Percentiles rank a stretch among this genome's conserved stretches.
Evolutionary conservation across 2,113 vertebrate species (phyloP).

Genomic region (Solea solea): DNA sequence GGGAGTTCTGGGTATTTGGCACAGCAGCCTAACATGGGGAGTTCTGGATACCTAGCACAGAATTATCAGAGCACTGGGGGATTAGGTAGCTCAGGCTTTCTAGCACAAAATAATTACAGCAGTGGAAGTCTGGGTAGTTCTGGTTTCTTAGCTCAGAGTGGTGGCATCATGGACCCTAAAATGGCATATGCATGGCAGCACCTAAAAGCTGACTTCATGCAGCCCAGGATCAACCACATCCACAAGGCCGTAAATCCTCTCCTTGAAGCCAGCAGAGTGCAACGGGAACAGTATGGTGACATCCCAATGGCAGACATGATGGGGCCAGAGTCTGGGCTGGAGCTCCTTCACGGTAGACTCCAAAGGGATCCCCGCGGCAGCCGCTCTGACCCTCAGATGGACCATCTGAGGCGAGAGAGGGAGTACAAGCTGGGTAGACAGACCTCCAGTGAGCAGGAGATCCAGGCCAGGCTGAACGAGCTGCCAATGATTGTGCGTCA

Average conservation of each 20-base stretch:
- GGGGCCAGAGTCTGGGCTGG: slow-evolving; percentile 77
- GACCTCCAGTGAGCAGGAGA: slow-evolving; percentile 85
- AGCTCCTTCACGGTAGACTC: slow-evolving; percentile 78
- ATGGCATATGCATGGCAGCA: slow-evolving; percentile 90
- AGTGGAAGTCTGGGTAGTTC: slow-evolving; percentile 77
- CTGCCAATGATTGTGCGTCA: slow-evolving; percentile 82
- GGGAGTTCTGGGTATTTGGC: slow-evolving; percentile 72
- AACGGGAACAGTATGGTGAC: slow-evolving; percentile 74
- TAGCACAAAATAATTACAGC: slow-evolving; percentile 79
- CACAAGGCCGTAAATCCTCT: slow-evolving; percentile 82
- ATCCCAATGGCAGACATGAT: slow-evolving; percentile 76
- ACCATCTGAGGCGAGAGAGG: slow-evolving; percentile 81
- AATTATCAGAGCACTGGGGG: slow-evolving; percentile 74
- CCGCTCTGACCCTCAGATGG: slow-evolving; percentile 85
- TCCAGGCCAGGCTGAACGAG: slow-evolving; percentile 83
- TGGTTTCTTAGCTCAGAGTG: slow-evolving; percentile 72
- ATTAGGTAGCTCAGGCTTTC: slow-evolving; percentile 73
- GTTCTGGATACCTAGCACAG: slow-evolving; percentile 72
- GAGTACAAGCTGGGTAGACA: slow-evolving; percentile 82
- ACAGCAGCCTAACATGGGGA: slow-evolving; percentile 68
- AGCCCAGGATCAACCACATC: slow-evolving; percentile 88
- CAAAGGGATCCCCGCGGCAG: slow-evolving; percentile 82
- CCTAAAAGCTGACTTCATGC: slow-evolving; percentile 88
- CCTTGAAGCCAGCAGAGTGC: slow-evolving; percentile 72
- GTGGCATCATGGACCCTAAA: slow-evolving; percentile 81